phyloP scores from a whole-genome alignment of 2,113 vertebrate species.

The Ornithorhynchus anatinus region DNA sequence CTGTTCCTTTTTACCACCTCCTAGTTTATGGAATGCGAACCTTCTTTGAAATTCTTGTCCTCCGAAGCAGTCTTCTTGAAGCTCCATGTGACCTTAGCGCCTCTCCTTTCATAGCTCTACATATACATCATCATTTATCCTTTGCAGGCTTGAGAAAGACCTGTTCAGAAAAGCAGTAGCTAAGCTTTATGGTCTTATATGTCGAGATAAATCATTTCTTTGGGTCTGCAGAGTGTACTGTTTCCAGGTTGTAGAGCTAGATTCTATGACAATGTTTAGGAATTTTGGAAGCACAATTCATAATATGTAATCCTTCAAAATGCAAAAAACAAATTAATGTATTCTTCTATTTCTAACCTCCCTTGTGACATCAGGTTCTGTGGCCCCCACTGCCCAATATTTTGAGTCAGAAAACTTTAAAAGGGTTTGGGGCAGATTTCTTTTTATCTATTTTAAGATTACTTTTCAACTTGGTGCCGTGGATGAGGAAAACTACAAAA shows the following conservation, averaged over 20 bases:
- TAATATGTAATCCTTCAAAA: neutral
- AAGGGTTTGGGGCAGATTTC: neutral
- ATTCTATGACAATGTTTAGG: neutral
- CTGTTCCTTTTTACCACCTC: neutral
- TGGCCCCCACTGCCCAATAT: neutral
- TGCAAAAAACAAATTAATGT: neutral
- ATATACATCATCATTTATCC: too few species aligned
- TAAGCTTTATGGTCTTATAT: too few species aligned
- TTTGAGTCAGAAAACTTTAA: neutral
- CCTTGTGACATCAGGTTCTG: neutral
- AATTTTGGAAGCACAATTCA: slow-evolving; percentile 1
- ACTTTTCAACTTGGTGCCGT: neutral
- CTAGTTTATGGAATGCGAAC: neutral
- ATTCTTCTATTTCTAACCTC: neutral
- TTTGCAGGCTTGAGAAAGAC: too few species aligned
- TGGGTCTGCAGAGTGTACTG: too few species aligned
- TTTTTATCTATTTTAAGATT: slow-evolving; percentile 28
- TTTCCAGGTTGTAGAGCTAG: neutral
- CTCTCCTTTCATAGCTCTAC: too few species aligned
- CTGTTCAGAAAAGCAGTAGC: too few species aligned
- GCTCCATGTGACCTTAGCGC: neutral
- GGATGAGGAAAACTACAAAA: neutral
- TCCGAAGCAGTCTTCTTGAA: neutral
- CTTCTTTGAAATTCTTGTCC: neutral
- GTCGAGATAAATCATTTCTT: too few species aligned